These are phyloP conservation scores for Lytechinus variegatus DNA, from an alignment of 35 echinoderm and acorn worm genomes.

Conservation along the genomic window DNA sequence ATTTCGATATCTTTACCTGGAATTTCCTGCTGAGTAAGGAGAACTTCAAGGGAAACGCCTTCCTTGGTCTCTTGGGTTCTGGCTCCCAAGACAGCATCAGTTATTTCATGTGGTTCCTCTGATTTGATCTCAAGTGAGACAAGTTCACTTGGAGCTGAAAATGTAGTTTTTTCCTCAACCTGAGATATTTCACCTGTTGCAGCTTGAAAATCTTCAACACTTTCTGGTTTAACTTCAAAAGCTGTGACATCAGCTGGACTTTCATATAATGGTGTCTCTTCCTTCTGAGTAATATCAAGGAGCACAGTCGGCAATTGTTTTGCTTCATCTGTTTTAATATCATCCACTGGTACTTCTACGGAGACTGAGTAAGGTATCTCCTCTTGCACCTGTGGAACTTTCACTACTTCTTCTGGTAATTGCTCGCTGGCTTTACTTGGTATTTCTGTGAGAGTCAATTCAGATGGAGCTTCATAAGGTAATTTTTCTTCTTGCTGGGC, in stretches of 20 bases:
- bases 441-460: background rate
- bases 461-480: background rate
- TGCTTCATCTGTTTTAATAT: slow-evolving; percentile 25
- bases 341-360: slow-evolving; percentile 33
- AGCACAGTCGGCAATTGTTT: background rate
- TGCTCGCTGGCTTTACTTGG: background rate
- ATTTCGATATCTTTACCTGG: slow-evolving; percentile 33
- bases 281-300: background rate
- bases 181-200: slow-evolving; percentile 15
- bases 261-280: slow-evolving; percentile 32
- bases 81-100: background rate
- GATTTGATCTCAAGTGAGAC: slow-evolving; percentile 48
- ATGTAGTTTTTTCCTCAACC: slow-evolving; percentile 49
- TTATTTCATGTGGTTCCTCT: slow-evolving; percentile 27
- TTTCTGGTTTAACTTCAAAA: slow-evolving; percentile 24
- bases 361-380: background rate
- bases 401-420: background rate
- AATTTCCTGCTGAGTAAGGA: background rate
- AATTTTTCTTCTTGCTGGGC: background rate
- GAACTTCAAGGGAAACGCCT: slow-evolving; percentile 37
- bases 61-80: background rate
- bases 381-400: background rate
- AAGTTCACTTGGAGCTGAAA: slow-evolving; percentile 51
- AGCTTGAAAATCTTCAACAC: slow-evolving; percentile 53
- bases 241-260: slow-evolving; percentile 44